A percentile compares a stretch with the other conserved stretches of the same genome.
Evolutionary conservation across 2,888 invertebrate species (phyloP).

Genomic region (Lithodes maja): DNA sequence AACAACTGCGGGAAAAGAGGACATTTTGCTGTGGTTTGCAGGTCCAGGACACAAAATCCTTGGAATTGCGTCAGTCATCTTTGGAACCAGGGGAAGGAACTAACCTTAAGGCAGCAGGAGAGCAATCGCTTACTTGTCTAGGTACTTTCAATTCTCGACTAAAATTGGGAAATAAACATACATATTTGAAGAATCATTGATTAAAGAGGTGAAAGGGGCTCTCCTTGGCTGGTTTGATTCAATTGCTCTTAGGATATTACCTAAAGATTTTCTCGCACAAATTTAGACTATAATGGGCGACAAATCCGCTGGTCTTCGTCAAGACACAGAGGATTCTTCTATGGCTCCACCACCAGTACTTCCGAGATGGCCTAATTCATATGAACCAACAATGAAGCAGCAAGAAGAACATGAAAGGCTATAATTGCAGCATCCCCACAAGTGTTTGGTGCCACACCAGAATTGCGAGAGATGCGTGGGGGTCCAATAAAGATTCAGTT

Average conservation of each 20-base stretch:
- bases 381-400: background rate
- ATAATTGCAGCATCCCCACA: background rate
- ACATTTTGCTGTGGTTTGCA: conserved; percentile 15
- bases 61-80: background rate
- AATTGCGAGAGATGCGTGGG: background rate
- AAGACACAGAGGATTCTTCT: background rate
- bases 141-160: background rate
- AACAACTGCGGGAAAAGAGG: conserved; percentile 9
- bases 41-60: background rate
- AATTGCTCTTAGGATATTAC: background rate
- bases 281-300: background rate
- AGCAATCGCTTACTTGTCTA: conserved; percentile 2
- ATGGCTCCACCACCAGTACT: background rate
- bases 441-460: background rate
- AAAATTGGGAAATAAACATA: background rate
- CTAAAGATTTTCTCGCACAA: conserved; percentile 14
- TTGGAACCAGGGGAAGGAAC: background rate
- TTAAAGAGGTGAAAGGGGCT: conserved; percentile 12
- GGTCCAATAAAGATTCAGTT: background rate
- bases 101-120: background rate
- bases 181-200: background rate
- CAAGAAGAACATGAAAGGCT: background rate
- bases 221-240: conserved; percentile 5
- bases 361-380: background rate
- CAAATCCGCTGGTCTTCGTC: background rate